Base-by-base conservation (phyloP, 2,888 invertebrate species). In the Alviniconcha strummeri region DNA sequence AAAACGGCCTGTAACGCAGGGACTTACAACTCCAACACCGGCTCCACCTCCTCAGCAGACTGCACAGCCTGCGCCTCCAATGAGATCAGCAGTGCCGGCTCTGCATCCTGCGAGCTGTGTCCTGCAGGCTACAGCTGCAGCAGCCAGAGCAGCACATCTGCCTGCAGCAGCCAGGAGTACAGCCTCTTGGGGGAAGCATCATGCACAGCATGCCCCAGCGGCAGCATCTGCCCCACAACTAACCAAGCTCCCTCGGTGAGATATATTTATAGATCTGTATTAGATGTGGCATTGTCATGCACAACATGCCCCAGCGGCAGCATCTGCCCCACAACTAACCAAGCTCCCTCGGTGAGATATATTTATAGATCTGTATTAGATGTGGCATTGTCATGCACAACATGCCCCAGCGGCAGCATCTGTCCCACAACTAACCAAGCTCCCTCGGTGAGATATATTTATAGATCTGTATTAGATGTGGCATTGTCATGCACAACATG, bases 201-300 rank as follows among this genome's bases (percentile, higher is more conserved):
- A 17, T 92, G 92, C 86, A 88, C 85, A 5, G 4, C 90, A 8
- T 93, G 93, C 87, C 91, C 91, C 6, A 15, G 89, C 15, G 92
- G 91, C 17, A 86, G 88, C 80, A 86, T 88, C 57, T 92, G 92
- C 86, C 83, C 90, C 5, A 86, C 83, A 9, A 81, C 85, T 55
- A 83, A 82, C n/a, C 79, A 84, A 72, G 86, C 85, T 6, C 89
- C 89, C 17, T 85, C 85, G 86, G 90, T 90, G 75, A 83, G 85
- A 64, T 60, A 11, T 13, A 11, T 8, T 60, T 60, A 11, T 60
- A 60, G 60, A 8, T 60, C 36, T 60, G 60, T 13, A 8, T 60
- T 60, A 60, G 60, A 0, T 60, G 60, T 60, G 60, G 60, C 9
- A 60, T 36, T 36, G 3, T 36, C 3, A 36, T 36, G 36, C 36